Base-by-base conservation (phyloP, 92 coral and sea anemone genomes). In the Porites rus region DNA sequence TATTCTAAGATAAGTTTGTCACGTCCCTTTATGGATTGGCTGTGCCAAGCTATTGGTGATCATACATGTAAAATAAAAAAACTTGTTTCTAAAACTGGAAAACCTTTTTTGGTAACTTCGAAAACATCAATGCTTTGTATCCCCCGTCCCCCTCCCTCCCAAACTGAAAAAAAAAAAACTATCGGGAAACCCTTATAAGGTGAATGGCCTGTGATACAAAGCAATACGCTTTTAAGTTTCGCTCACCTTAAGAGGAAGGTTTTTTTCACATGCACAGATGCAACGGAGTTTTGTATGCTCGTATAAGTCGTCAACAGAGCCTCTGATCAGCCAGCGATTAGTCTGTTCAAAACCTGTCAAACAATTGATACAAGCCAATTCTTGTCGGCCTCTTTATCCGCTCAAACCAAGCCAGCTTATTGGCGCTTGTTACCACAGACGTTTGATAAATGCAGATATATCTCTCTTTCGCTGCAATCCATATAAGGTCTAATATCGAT, bases 361-460 rank as follows among this genome's bases (percentile, higher is more conserved):
- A 21, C 54, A 21, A 38, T 52, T 74, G 78, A 74, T 74, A 51
- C 21, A 74, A 74, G 64, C 78, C 78, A 74, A 74, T 63, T 19
- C 24, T 56, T 53, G 78, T 58, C 78, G 78, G 78, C 24, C 16
- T 43, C 62, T 74, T 21, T 10, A 20, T 16, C 46, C 10, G 38
- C 72, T 12, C 38, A 67, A 66, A n/a, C 53, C 78, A 74, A 18
- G 64, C 38, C 14, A 53, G 63, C 64, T 74, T 52, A 74, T 74
- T 74, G 63, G 78, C 16, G 53, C 21, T 70, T 69, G 38, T 10
- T 51, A 8, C 51, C 10, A 3, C 69, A 74, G 38, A 31, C 68
- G 38, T 76, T 25, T n/a, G 80, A 76, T 58, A 76, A 76, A 58
- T 76, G 21, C 80, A 56, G 67, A 25, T 76, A 54, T 56, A 22